Conservation (phyloP, 2,888 invertebrate genomes). For the Eupithecia insigniata region DNA sequence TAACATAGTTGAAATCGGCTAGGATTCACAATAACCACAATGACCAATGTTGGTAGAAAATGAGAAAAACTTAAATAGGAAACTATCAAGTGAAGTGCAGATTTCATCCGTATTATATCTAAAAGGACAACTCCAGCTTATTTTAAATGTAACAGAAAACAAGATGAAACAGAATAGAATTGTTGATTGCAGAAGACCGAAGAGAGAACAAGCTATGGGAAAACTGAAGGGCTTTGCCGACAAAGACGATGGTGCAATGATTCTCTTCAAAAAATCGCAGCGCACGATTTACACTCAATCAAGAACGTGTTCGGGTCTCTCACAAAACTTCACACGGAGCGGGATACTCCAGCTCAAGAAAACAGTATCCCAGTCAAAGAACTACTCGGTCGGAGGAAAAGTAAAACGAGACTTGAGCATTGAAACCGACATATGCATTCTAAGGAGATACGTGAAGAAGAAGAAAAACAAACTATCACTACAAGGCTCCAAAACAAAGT, state of each 20-base stretch:
- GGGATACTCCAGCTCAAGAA: constrained; percentile 56
- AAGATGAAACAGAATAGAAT: constrained; percentile 68
- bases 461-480: constrained; percentile 55
- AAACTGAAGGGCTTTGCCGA: constrained; percentile 48
- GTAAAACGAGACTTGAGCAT: constrained; percentile 69
- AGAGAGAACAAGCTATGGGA: constrained; percentile 53
- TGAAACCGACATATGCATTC: constrained; percentile 70
- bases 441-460: constrained; percentile 62
- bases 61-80: background rate
- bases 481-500: constrained; percentile 55
- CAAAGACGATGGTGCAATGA: constrained; percentile 52
- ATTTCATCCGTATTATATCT: background rate
- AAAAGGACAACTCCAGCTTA: background rate
- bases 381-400: constrained; percentile 53
- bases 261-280: constrained; percentile 67
- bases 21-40: background rate
- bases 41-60: background rate
- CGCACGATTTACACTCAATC: constrained; percentile 57
- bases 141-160: constrained; percentile 21
- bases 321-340: constrained; percentile 56
- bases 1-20: no score
- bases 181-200: constrained; percentile 72
- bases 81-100: background rate
- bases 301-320: constrained; percentile 59
- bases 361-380: constrained; percentile 50